Evolutionary conservation across 2,797 vertebrate species (phyloP).

Genomic region (Valencia hispanica): DNA sequence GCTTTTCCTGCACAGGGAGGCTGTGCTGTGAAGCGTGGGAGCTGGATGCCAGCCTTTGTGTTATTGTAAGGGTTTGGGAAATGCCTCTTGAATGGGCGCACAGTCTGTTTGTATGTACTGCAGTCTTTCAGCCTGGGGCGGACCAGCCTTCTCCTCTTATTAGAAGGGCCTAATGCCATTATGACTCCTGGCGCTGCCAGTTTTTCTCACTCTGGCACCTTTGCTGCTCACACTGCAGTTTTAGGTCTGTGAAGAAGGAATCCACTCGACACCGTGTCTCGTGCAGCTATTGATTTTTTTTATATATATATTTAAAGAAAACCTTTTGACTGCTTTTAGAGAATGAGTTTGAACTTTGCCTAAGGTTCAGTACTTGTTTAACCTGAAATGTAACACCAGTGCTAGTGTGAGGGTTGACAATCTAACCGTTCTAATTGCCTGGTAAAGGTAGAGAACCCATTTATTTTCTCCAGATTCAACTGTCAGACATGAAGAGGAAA

Average conservation of each 20-base stretch:
- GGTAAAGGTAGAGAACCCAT: background rate
- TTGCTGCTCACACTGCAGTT: slow-evolving; percentile 63
- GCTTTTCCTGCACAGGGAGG: slow-evolving; percentile 44
- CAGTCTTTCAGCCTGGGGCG: slow-evolving; percentile 66
- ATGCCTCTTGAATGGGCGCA: slow-evolving; percentile 56
- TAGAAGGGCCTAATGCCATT: slow-evolving; percentile 70
- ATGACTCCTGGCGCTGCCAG: slow-evolving; percentile 61
- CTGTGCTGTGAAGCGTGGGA: slow-evolving; percentile 53
- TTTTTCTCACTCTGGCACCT: slow-evolving; percentile 58
- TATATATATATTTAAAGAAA: slow-evolving; percentile 12
- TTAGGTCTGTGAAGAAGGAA: slow-evolving; percentile 40
- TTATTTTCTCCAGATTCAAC: background rate
- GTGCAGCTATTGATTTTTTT: slow-evolving; percentile 7
- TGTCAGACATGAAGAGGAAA: background rate
- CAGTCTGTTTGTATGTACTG: slow-evolving; percentile 65
- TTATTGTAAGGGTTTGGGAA: slow-evolving; percentile 64
- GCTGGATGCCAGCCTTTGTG: slow-evolving; percentile 71
- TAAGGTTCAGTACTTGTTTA: background rate
- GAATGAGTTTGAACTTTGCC: slow-evolving; percentile 14
- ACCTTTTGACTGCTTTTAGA: slow-evolving; percentile 8
- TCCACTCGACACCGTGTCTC: slow-evolving; percentile 16
- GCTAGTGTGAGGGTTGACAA: background rate
- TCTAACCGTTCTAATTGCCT: background rate
- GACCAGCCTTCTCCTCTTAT: slow-evolving; percentile 61
- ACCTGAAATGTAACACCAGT: slow-evolving; percentile 1